Evolutionary conservation across 2,113 vertebrate genomes (phyloP).

Genomic region (Thalassarche chlororhynchos): DNA sequence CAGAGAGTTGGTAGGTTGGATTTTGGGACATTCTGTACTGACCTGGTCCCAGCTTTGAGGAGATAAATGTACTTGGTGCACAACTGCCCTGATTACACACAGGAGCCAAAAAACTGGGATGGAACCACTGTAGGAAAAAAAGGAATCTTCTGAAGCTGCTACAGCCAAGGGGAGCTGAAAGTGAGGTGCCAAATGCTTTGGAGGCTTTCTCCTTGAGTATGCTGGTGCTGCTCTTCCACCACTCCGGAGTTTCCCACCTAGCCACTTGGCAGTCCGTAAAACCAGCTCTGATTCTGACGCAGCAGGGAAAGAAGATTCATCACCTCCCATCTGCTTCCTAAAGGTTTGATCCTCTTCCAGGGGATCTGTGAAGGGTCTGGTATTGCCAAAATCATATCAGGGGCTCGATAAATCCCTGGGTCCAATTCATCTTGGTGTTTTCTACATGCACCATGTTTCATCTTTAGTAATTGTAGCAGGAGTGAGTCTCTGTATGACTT

Average conservation of each 20-base stretch:
- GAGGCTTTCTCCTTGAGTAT: background rate
- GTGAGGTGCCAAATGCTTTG: background rate
- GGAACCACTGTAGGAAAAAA: background rate
- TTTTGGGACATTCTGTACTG: background rate
- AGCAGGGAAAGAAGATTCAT: background rate
- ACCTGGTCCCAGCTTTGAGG: background rate
- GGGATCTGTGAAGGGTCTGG: background rate
- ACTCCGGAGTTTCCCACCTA: background rate
- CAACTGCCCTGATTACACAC: background rate
- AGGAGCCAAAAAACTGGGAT: background rate
- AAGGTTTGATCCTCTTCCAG: conserved; percentile 20
- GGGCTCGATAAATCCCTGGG: background rate
- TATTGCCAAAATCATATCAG: background rate
- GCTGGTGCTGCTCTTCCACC: background rate
- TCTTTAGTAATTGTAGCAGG: background rate
- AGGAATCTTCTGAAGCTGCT: background rate
- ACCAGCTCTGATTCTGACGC: background rate
- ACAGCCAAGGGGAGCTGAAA: background rate
- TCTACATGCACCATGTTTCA: background rate
- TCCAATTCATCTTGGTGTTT: background rate
- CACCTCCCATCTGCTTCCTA: background rate
- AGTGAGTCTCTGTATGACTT: background rate
- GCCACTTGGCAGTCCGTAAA: background rate
- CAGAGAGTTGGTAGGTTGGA: background rate
- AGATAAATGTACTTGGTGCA: background rate